Base-by-base conservation (phyloP, 2,797 vertebrate genomes). In the Amblyopsis hoosieri region DNA sequence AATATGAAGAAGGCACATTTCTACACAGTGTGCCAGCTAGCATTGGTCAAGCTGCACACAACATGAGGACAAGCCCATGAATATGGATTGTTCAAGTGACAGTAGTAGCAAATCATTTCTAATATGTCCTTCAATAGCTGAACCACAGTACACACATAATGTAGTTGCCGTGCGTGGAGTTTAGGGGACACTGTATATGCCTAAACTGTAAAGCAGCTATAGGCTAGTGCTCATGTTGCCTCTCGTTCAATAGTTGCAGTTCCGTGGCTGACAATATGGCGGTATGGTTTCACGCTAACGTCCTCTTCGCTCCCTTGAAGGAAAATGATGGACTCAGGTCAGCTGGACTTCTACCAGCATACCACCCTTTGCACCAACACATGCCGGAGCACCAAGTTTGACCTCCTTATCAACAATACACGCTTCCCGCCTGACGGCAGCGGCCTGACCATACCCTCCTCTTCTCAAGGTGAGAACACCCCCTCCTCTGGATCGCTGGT, bases 251-350 rank as follows among this genome's bases (percentile, higher is more conserved):
- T 37, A 9, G 33, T 37, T 37, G 33, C 3, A 1, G 33, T 37
- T 37, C 33, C 8, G 33, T 37, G 33, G 33, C 33, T 37, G 33
- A 37, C 5, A 9, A 37, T 37, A 9, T 6, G 48, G 5, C 4
- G 14, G 11, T 53, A 3, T 4, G 14, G 51, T 8, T 11, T 17
- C 37, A 7, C 3, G 33, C 63, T 37, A 31, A 12, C 17, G 3
- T 1, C 14, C 13, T 17, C n/a, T 3, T 31, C 62, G 64, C n/a
- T 50, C 3, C 57, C 4, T 4, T 69, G 66, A 83, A 99, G 97
- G 86, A 99, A 99, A 89, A 98, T 99, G 95, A 99, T 99, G 97
- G 97, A 99, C 75, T 98, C 96, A 0, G 97, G 97, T 54, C 96
- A 99, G 86, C 95, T 99, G 15, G 97, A 99, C 87, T 99, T 99